phyloP scores from a whole-genome alignment of 2,797 vertebrate genomes.

The Phalanger gymnotis region DNA sequence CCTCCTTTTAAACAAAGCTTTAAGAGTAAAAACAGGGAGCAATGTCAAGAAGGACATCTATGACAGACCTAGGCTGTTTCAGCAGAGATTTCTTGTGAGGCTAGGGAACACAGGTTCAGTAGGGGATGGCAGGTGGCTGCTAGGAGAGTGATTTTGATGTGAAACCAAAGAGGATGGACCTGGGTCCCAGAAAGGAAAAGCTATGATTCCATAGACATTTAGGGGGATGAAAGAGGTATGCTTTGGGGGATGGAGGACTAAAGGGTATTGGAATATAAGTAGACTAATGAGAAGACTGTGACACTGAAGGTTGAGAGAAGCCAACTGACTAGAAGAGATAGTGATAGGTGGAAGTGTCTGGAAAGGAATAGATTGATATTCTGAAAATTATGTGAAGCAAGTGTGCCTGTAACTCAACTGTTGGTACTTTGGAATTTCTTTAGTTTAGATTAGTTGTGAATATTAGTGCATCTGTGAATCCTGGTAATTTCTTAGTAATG shows the following conservation, averaged over 20 bases:
- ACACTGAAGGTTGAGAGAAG: conserved; percentile 48
- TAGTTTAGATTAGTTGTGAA: conserved; percentile 35
- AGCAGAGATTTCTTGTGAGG: conserved; percentile 45
- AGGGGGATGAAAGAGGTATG: background rate
- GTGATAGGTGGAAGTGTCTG: conserved; percentile 17
- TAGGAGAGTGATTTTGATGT: conserved; percentile 2
- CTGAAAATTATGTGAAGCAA: conserved; percentile 52
- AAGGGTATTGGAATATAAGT: conserved; percentile 33
- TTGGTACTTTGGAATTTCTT: conserved; percentile 28
- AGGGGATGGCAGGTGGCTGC: conserved; percentile 1
- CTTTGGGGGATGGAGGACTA: background rate
- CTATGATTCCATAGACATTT: conserved; percentile 36
- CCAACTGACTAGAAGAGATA: conserved; percentile 24
- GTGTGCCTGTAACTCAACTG: conserved; percentile 41
- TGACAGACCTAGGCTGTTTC: background rate
- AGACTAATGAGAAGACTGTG: conserved; percentile 8
- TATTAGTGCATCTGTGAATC: conserved; percentile 35
- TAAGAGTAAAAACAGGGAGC: background rate
- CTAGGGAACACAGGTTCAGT: background rate
- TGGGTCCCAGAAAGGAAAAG: background rate
- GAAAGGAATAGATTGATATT: conserved; percentile 33
- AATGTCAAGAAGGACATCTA: background rate
- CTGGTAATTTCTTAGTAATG: conserved; percentile 30
- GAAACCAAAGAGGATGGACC: conserved; percentile 32
- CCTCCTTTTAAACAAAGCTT: background rate